Percentiles rank a stretch among this genome's conserved stretches.
phyloP scores from a whole-genome alignment of 2,113 vertebrate genomes.

The Phylloscopus trochilus region DNA sequence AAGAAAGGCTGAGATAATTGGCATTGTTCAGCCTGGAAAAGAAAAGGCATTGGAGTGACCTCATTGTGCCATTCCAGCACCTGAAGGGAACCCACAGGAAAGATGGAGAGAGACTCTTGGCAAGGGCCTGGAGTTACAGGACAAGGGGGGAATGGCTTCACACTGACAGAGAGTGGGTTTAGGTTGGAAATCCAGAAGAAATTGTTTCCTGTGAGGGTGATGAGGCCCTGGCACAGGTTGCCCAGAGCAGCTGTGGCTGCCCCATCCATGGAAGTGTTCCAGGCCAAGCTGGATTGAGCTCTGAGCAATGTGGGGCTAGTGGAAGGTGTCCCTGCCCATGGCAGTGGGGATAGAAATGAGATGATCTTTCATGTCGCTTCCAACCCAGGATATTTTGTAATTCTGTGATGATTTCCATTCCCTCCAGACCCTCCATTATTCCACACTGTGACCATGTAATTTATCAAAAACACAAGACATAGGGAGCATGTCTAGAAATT shows the following conservation, averaged over 20 bases:
- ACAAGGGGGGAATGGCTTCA: not conserved
- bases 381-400: not conserved
- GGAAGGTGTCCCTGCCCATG: not conserved
- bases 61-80: fast-evolving
- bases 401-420: not conserved
- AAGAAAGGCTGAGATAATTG: not conserved
- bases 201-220: fast-evolving
- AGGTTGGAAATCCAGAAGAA: fast-evolving
- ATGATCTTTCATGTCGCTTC: not conserved
- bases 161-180: fast-evolving
- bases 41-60: not conserved
- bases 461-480: not conserved
- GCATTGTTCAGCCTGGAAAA: not conserved
- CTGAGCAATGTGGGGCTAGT: fast-evolving
- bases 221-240: fast-evolving
- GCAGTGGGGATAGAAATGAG: too few relatives aligned
- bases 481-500: not conserved
- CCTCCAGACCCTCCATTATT: not conserved
- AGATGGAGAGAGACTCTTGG: not conserved
- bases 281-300: not conserved
- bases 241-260: not conserved
- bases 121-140: not conserved
- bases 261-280: fast-evolving
- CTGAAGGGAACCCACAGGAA: not conserved
- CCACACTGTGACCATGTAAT: not conserved